These are phyloP conservation scores for Leptopilina syphax DNA, from an alignment of 2,888 invertebrate genomes.

Conservation along the genomic window DNA sequence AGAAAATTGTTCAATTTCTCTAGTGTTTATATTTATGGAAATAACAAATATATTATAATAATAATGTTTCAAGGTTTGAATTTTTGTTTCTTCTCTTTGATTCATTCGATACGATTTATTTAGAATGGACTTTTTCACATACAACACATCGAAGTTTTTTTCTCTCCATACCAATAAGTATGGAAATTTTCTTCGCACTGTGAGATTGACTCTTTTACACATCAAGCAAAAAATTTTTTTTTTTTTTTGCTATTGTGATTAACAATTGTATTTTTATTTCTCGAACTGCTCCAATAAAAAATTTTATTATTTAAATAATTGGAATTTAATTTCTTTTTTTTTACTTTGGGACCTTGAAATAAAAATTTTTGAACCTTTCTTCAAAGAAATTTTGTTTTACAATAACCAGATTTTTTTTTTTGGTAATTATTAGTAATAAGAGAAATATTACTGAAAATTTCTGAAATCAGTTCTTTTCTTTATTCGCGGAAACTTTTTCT, in stretches of 20 bases:
- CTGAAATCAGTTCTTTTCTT: too few relatives aligned
- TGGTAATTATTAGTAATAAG: too few relatives aligned
- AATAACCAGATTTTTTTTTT: too few relatives aligned
- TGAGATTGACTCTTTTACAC: not conserved
- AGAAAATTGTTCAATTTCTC: not conserved
- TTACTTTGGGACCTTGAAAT: too few relatives aligned
- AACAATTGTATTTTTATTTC: too few relatives aligned
- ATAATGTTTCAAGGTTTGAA: not conserved
- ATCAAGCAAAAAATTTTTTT: constrained; percentile 5
- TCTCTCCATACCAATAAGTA: not conserved
- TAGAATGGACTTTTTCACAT: not conserved
- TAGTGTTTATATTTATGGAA: constrained; percentile 12
- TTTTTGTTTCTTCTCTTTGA: not conserved
- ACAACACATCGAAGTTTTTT: not conserved
- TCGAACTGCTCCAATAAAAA: too few relatives aligned
- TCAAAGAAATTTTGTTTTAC: too few relatives aligned
- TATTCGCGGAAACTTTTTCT: too few relatives aligned
- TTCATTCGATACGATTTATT: not conserved
- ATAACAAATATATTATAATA: constrained; percentile 8
- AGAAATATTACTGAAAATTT: too few relatives aligned
- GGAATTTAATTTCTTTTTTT: too few relatives aligned
- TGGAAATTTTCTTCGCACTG: not conserved
- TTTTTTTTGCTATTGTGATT: not conserved
- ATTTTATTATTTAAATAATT: too few relatives aligned
- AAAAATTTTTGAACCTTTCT: too few relatives aligned